phyloP scores from a whole-genome alignment of 2,113 vertebrate genomes.

The Gallinago paraguaiae region DNA sequence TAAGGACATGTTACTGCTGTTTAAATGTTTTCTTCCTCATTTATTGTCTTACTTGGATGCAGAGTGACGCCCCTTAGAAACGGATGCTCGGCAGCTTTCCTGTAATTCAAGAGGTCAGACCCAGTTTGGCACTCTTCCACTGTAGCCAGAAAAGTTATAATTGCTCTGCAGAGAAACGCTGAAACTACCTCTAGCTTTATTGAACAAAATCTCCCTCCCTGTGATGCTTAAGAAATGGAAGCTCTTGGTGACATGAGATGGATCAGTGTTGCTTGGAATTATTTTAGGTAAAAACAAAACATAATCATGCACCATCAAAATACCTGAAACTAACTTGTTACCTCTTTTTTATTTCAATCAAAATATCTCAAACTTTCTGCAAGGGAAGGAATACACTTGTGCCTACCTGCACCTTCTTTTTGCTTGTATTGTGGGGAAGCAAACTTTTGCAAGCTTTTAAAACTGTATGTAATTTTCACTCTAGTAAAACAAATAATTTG shows the following conservation, averaged over 20 bases:
- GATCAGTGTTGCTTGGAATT: background rate
- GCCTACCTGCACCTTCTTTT: background rate
- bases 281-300: background rate
- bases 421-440: background rate
- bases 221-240: background rate
- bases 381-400: background rate
- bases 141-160: background rate
- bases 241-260: background rate
- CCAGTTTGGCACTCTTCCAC: background rate
- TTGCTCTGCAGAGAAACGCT: background rate
- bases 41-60: background rate
- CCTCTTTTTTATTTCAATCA: background rate
- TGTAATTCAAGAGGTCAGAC: constrained; percentile 6
- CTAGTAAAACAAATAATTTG: background rate
- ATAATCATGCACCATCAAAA: background rate
- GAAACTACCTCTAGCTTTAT: background rate
- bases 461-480: background rate
- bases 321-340: background rate
- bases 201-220: background rate
- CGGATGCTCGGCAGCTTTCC: background rate
- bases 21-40: background rate
- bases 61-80: background rate
- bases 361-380: background rate
- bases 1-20: background rate
- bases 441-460: background rate